Evolutionary conservation across 2,888 invertebrate species (phyloP), one percentile per base, ranked within the genome.

Genomic region (Seladonia tumulorum): DNA sequence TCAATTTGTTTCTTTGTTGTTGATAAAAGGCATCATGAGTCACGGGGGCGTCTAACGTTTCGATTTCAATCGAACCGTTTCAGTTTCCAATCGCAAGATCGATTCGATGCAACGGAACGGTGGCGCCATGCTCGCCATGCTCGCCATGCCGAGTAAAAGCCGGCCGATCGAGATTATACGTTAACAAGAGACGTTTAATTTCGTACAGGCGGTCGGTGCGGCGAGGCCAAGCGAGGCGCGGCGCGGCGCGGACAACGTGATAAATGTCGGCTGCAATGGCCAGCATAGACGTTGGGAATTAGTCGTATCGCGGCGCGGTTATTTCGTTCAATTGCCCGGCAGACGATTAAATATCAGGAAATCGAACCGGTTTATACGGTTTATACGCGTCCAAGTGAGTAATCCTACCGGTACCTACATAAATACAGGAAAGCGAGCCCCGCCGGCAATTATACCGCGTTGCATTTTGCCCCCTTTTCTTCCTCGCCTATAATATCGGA

Each of bases 291-390:
- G 70, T 45, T 42, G 45, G 79, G 66, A 87, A 86, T 86, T 86
- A 86, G 80, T 79, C 53, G 85, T 71, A 35, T 25, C 72, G 49
- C 45, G 71, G 74, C 45, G 74, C 18, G 57, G 74, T 84, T 72
- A 77, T 78, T 73, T 66, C 76, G 76, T 76, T 75, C 75, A 76
- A 75, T 86, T 68, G 29, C 22, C 25, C n/a, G 45, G 12, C 35
- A 35, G 39, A 29, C 72, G 73, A 81, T 76, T 80, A 80, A 82
- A 68, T 76, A 47, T 76, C 87, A 87, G 87, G 87, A 87, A 83
- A 87, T 86, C 78, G 87, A 83, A 86, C 87, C 87, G 81, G 87
- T 87, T 87, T 68, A 22, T 45, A 25, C 63, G 47, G 87, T 87
- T 87, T 63, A 16, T 45, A 25, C 63, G 47, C 53, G 75, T 53